A percentile compares a stretch with the other conserved stretches of the same genome.
Evolutionary conservation across 2,888 invertebrate species (phyloP).

Genomic region (Pemphredon lugubris): DNA sequence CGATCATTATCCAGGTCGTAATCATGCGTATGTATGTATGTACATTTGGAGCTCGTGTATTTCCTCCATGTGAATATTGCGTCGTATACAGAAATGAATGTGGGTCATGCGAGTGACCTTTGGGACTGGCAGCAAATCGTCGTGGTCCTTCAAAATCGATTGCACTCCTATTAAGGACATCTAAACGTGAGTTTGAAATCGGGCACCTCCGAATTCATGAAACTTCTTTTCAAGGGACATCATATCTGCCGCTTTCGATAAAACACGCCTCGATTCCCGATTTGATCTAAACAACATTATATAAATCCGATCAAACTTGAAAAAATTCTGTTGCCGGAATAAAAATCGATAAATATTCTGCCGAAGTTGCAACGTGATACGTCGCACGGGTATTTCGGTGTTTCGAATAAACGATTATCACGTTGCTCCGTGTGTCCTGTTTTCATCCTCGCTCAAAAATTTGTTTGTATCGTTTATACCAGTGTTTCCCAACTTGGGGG

Average conservation of each 20-base stretch:
- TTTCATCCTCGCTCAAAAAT: not conserved
- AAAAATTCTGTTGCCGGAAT: too few relatives aligned
- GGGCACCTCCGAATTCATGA: slow-evolving; percentile 1
- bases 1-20: not conserved
- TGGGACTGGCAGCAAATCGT: slow-evolving; percentile 29
- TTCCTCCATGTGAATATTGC: slow-evolving; percentile 37
- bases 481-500: too few relatives aligned
- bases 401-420: too few relatives aligned
- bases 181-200: slow-evolving; percentile 20
- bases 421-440: too few relatives aligned
- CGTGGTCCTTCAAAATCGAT: slow-evolving; percentile 43
- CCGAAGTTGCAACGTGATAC: too few relatives aligned
- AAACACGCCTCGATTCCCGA: not conserved
- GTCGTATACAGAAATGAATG: slow-evolving; percentile 30
- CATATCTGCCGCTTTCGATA: not conserved
- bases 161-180: slow-evolving; percentile 27
- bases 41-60: not conserved
- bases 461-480: not conserved
- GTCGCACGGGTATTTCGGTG: too few relatives aligned
- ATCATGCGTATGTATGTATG: slow-evolving; percentile 14
- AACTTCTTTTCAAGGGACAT: not conserved
- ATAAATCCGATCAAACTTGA: too few relatives aligned
- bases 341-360: too few relatives aligned
- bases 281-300: too few relatives aligned
- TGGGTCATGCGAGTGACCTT: slow-evolving; percentile 59